Evolutionary conservation across 2,113 vertebrate genomes (phyloP).

Genomic region (Axis porcinus): DNA sequence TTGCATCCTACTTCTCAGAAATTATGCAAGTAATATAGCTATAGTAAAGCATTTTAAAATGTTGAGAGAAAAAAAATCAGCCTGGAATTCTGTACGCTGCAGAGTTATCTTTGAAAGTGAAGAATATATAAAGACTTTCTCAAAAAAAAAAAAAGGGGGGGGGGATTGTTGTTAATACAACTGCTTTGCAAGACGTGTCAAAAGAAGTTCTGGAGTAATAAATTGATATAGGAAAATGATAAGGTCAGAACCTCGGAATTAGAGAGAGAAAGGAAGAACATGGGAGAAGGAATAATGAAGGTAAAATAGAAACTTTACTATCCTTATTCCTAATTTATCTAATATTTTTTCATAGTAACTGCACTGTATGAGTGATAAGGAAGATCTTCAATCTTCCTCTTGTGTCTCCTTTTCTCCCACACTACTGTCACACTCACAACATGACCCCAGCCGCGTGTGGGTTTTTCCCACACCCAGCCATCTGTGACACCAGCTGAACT

Average conservation of each 20-base stretch:
- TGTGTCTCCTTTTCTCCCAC: background rate
- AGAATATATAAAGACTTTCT: background rate
- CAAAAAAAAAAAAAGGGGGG: background rate
- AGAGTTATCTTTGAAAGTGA: background rate
- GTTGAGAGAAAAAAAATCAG: background rate
- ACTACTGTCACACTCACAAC: background rate
- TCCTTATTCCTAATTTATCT: background rate
- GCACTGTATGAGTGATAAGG: background rate
- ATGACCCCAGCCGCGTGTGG: background rate
- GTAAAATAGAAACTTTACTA: background rate
- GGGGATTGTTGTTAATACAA: background rate
- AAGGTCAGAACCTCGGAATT: background rate
- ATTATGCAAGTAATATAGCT: background rate
- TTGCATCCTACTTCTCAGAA: background rate
- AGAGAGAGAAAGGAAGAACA: background rate
- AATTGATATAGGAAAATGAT: background rate
- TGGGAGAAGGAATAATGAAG: background rate
- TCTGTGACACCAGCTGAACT: background rate
- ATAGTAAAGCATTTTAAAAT: background rate
- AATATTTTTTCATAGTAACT: background rate
- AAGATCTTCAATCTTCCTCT: background rate
- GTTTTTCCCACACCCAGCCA: background rate
- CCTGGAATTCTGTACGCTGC: background rate
- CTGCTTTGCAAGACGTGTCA: background rate
- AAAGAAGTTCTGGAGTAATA: background rate